These are phyloP conservation scores for Barnardius zonarius DNA, from an alignment of 2,113 vertebrate species.

Conservation along the genomic window DNA sequence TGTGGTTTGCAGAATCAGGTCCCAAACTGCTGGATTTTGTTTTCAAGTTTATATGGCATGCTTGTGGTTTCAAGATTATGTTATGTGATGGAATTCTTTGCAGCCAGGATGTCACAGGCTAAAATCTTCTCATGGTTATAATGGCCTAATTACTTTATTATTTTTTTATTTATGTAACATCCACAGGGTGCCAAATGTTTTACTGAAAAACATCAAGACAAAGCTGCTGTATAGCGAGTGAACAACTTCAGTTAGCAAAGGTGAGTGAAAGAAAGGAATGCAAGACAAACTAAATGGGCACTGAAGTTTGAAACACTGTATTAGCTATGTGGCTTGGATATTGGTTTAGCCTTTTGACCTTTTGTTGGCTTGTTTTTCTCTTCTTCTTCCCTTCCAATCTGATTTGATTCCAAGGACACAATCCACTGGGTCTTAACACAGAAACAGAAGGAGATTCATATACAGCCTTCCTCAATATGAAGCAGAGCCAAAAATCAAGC, in stretches of 20 bases:
- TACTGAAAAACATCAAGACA: not conserved
- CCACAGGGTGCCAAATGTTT: not conserved
- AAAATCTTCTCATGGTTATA: not conserved
- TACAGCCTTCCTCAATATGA: not conserved
- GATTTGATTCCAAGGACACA: not conserved
- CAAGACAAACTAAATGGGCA: not conserved
- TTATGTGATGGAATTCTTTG: not conserved
- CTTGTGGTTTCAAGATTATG: not conserved
- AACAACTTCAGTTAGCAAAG: not conserved
- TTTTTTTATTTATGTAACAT: not conserved
- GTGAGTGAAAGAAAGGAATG: not conserved
- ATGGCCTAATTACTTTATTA: not conserved
- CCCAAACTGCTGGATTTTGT: not conserved
- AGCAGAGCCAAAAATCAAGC: not conserved
- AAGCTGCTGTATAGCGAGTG: not conserved
- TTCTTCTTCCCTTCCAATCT: not conserved
- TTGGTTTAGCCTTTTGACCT: constrained; percentile 1
- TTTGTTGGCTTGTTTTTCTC: not conserved
- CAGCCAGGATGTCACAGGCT: not conserved
- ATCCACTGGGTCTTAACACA: not conserved
- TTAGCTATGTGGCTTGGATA: not conserved
- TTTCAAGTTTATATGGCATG: not conserved
- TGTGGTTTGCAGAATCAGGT: not conserved
- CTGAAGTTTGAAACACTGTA: not conserved
- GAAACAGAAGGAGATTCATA: not conserved